A percentile compares a stretch with the other conserved stretches of the same genome.
phyloP scores from a whole-genome alignment of 2,797 vertebrate genomes.

The Haliaeetus vocifer region DNA sequence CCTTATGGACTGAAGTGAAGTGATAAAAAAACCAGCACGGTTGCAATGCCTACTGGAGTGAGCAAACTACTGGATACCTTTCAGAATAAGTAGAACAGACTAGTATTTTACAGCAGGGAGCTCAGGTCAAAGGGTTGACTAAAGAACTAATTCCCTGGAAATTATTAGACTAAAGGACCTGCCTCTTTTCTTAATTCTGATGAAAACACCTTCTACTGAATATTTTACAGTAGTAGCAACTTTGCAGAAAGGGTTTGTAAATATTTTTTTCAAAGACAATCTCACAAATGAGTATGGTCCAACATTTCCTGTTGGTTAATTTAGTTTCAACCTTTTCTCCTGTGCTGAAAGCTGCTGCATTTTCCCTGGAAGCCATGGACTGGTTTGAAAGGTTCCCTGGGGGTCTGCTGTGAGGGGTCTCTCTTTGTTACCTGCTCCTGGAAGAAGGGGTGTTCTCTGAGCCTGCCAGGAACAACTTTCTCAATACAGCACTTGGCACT shows the following conservation, averaged over 20 bases:
- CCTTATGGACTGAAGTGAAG: background rate
- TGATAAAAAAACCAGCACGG: background rate
- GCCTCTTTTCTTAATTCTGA: background rate
- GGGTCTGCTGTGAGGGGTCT: slow-evolving; percentile 13
- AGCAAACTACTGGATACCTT: background rate
- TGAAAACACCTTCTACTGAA: background rate
- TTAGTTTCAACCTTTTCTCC: background rate
- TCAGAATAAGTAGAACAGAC: background rate
- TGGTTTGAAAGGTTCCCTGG: slow-evolving; percentile 1
- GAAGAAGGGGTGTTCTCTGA: slow-evolving; percentile 5
- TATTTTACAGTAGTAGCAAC: background rate
- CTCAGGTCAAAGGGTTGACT: background rate
- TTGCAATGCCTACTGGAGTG: background rate
- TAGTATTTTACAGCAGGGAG: background rate
- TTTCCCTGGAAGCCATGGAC: background rate
- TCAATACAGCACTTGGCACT: slow-evolving; percentile 13
- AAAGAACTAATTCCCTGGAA: background rate
- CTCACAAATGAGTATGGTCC: background rate
- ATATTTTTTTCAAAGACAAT: background rate
- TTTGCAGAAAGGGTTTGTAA: background rate
- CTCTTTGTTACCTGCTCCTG: slow-evolving; percentile 46
- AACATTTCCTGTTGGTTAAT: background rate
- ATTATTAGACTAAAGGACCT: background rate
- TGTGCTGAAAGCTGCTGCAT: background rate
- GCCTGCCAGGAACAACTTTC: slow-evolving; percentile 33